phyloP scores from a whole-genome alignment of 1,140 invertebrate genomes.

The Temnothorax nylanderi region DNA sequence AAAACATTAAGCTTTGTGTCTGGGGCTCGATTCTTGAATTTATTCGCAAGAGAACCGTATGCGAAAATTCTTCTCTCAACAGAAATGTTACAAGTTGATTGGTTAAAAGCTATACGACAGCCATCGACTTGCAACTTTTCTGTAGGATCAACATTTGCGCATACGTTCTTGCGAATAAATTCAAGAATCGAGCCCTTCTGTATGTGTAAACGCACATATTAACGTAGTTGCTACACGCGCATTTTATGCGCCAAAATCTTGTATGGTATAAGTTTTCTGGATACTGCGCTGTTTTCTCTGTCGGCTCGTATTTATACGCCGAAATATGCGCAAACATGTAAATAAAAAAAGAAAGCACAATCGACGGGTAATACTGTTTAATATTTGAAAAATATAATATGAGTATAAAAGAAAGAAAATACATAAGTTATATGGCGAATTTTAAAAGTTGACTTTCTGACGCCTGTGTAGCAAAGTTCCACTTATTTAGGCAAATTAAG shows the following conservation, averaged over 20 bases:
- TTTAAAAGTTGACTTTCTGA: neutral
- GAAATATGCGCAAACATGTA: neutral
- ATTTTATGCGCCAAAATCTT: neutral
- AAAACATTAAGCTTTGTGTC: constrained; percentile 27
- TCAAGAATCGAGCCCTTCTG: too few species aligned
- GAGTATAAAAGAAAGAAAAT: neutral
- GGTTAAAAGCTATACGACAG: too few species aligned
- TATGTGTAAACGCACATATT: constrained; percentile 28
- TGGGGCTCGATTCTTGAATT: too few species aligned
- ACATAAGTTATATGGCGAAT: neutral
- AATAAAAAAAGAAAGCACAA: neutral
- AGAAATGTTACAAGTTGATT: too few species aligned
- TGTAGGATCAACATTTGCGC: too few species aligned
- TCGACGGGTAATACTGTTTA: neutral
- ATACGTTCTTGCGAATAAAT: too few species aligned
- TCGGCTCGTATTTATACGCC: neutral
- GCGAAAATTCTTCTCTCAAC: too few species aligned
- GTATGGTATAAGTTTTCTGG: neutral
- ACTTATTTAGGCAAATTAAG: neutral
- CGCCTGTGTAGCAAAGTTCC: neutral
- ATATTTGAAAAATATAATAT: neutral
- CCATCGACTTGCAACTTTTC: too few species aligned
- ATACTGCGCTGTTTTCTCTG: neutral
- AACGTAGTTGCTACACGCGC: neutral
- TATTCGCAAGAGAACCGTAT: too few species aligned